A percentile compares a stretch with the other conserved stretches of the same genome.
Evolutionary conservation across 2,113 vertebrate genomes (phyloP).

Genomic region (Porphyrio hochstetteri): DNA sequence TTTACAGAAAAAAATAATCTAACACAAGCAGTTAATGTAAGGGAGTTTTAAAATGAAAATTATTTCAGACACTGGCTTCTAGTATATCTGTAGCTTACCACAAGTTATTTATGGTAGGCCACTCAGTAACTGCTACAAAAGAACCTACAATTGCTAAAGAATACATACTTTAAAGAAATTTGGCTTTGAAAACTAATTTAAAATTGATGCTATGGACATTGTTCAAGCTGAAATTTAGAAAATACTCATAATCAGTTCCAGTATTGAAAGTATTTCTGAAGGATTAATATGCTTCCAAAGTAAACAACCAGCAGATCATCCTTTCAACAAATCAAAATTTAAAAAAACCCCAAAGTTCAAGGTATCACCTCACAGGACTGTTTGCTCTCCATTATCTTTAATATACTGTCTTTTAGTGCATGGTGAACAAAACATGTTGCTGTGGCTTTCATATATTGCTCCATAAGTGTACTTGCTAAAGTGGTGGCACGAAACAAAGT

Average conservation of each 20-base stretch:
- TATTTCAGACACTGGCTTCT: neutral
- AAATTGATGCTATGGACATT: slow-evolving; percentile 3
- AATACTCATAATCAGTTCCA: neutral
- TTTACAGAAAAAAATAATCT: neutral
- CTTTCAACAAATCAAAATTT: neutral
- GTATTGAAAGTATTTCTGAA: slow-evolving; percentile 22
- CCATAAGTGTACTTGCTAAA: slow-evolving; percentile 96
- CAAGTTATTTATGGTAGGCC: neutral
- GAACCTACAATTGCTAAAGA: neutral
- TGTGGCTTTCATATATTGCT: slow-evolving; percentile 99
- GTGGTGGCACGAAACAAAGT: slow-evolving; percentile 96
- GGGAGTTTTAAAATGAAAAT: slow-evolving; percentile 15
- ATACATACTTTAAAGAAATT: neutral
- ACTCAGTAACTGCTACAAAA: neutral
- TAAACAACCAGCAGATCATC: neutral
- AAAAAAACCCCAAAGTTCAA: neutral
- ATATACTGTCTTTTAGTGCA: slow-evolving; percentile 92
- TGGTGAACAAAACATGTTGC: slow-evolving; percentile 94
- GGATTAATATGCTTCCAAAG: slow-evolving; percentile 13
- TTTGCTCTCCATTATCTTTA: slow-evolving; percentile 98
- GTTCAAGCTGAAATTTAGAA: neutral
- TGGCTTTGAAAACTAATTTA: neutral
- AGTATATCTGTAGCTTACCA: neutral
- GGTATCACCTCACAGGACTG: slow-evolving; percentile 93
- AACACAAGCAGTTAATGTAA: neutral